A percentile compares a stretch with the other conserved stretches of the same genome.
Evolutionary conservation across 2,797 vertebrate genomes (phyloP).

Genomic region (Falco biarmicus): DNA sequence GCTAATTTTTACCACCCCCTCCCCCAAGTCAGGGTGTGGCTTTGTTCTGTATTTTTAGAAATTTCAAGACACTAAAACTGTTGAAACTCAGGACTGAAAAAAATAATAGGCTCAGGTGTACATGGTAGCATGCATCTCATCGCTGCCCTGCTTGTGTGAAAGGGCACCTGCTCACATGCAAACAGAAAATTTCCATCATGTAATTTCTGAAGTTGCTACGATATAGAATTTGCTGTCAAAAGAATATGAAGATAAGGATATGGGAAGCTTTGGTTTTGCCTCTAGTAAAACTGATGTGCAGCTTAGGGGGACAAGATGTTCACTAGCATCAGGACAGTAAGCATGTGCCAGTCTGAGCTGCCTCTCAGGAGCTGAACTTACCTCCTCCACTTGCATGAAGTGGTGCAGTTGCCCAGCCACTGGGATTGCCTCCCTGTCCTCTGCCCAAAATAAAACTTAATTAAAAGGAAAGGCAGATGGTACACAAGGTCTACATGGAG

Average conservation of each 20-base stretch:
- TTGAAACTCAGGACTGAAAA: neutral
- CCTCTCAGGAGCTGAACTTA: too few species aligned
- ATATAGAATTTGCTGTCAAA: neutral
- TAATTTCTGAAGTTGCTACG: neutral
- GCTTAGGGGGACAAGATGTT: neutral
- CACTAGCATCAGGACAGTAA: neutral
- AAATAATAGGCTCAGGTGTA: neutral
- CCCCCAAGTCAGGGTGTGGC: neutral
- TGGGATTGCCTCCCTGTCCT: neutral
- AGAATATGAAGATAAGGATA: neutral
- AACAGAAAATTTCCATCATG: too few species aligned
- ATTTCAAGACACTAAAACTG: neutral
- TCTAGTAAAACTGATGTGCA: neutral
- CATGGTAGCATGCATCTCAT: neutral
- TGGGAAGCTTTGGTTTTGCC: neutral
- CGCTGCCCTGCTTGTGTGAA: neutral
- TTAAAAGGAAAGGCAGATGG: neutral
- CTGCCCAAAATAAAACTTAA: neutral
- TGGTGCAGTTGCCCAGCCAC: neutral
- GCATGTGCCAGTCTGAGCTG: fast-evolving
- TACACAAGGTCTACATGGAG: neutral
- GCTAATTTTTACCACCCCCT: neutral
- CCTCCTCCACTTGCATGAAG: neutral
- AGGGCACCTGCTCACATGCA: neutral
- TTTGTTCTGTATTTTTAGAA: neutral